Base-by-base conservation (phyloP, 2,113 vertebrate genomes). In the Catharus bicknelli region DNA sequence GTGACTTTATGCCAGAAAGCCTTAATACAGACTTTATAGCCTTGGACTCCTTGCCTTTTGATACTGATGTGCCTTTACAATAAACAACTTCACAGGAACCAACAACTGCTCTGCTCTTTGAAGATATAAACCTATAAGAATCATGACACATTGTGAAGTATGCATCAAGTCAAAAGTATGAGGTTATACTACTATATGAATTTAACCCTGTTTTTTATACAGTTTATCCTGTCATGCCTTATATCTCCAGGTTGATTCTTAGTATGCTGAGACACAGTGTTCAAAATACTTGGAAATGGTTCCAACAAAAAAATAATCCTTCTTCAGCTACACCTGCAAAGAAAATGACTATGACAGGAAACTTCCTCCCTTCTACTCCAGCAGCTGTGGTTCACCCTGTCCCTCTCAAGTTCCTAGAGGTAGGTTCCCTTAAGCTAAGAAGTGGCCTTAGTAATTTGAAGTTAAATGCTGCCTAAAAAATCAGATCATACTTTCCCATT, bases 151-250 rank as follows among this genome's bases (percentile, higher is more conserved):
- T 58, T 83, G 16, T 74, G 51, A 88, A 16, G 88, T 51, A 73
- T 43, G 58, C 47, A 61, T 69, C 36, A 66, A 21, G 57, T 83
- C 38, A 58, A 83, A 94, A 85, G 58, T 38, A 76, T 40, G 59
- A 90, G 54, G 11, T 87, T 73, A 82, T 89, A 55, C 70, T 85
- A 90, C 86, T 55, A 54, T 64, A 79, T 87, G 43, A 77, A 93
- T 85, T 80, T 74, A 57, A 76, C 18, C n/a, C 29, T 43, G 20
- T 18, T 84, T 90, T 87, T 87, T 58, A 76, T 69, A 73, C 11
- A 10, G 7, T 64, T 91, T 83, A n/a, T 81, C 17, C 40, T 64
- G 38, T 72, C 45, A 81, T 42, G 17, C 13, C 84, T 26, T 62
- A 87, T 70, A 38, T n/a, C 26, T 68, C 59, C 47, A 55, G 27